phyloP scores from a whole-genome alignment of 2,888 invertebrate species.

The Terebella lapidaria region DNA sequence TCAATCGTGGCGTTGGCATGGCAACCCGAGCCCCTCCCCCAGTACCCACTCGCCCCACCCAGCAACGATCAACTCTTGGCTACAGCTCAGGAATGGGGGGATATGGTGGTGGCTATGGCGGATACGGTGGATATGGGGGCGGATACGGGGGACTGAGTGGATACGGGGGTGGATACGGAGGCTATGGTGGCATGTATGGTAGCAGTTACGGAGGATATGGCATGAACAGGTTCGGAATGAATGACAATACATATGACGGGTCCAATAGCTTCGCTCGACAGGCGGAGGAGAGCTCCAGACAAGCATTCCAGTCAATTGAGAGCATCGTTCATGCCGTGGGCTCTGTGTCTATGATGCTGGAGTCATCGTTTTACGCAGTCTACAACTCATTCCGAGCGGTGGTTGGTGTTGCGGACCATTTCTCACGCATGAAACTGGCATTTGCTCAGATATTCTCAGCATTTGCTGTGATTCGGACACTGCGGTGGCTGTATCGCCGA shows the following conservation, averaged over 20 bases:
- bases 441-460: slow-evolving; percentile 84
- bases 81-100: slow-evolving; percentile 3
- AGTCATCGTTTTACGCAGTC: slow-evolving; percentile 91
- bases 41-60: slow-evolving; percentile 13
- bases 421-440: slow-evolving; percentile 75
- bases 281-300: slow-evolving; percentile 85
- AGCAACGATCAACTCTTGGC: neutral
- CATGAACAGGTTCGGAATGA: slow-evolving; percentile 31
- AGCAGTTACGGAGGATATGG: slow-evolving; percentile 29
- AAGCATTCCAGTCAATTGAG: slow-evolving; percentile 92
- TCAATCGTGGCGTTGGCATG: neutral
- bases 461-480: slow-evolving; percentile 72
- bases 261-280: slow-evolving; percentile 64
- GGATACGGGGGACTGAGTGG: slow-evolving; percentile 22
- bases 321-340: slow-evolving; percentile 84
- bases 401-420: slow-evolving; percentile 91
- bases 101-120: slow-evolving; percentile 12
- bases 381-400: slow-evolving; percentile 94
- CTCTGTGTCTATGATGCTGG: slow-evolving; percentile 92
- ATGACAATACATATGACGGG: slow-evolving; percentile 5
- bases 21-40: slow-evolving; percentile 13
- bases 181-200: slow-evolving; percentile 27
- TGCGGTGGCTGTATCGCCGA: slow-evolving; percentile 76
- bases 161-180: slow-evolving; percentile 24
- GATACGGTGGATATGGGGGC: slow-evolving; percentile 10